Base-by-base conservation (phyloP, 2,888 invertebrate species). In the Drosophila pseudotalamancana region DNA sequence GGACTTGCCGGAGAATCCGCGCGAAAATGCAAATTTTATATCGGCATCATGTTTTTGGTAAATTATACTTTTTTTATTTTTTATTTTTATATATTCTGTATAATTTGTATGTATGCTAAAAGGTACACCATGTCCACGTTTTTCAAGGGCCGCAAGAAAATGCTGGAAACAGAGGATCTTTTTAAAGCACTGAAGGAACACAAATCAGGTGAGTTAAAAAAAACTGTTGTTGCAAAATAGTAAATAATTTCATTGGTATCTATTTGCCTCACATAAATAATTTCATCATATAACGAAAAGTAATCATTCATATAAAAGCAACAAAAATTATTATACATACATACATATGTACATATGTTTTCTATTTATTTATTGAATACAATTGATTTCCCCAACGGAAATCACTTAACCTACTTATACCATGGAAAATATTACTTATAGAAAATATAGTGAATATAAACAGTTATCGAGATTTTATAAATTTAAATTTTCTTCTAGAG, bases 101-200 rank as follows among this genome's bases (percentile, higher is more conserved):
- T 27, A 27, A 9, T 23, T n/a, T 14, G 12, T 51, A 1, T 19
- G n/a, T n/a, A 3, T 56, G 35, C 86, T n/a, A n/a, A n/a, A n/a
- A 95, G 95, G 92, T 97, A 97, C 94, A 95, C 96, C 49, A 92
- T 96, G 82, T 95, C 94, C 4, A 92, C 96, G 76, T 97, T 97
- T 91, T 93, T 93, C 74, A 94, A 94, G 88, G 97, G 97, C 0
- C 94, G 94, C 79, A 93, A 92, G 50, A 94, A 95, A 80, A 94
- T 94, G 48, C 91, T 97, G 51, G 95, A 95, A 75, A 93, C 94
- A 23, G 93, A 94, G 23, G 97, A 97, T 91, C 92, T 97, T 37
- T 95, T 95, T 84, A 94, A 95, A 78, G 94, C 96, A 0, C 92
- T 95, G 39, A 92, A 91, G 37, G 92, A 92, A 14, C 97, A 97